Percentiles rank a stretch among this genome's conserved stretches.
Evolutionary conservation across 2,888 invertebrate genomes (phyloP).

Genomic region (Pseudolycoriella hygida): DNA sequence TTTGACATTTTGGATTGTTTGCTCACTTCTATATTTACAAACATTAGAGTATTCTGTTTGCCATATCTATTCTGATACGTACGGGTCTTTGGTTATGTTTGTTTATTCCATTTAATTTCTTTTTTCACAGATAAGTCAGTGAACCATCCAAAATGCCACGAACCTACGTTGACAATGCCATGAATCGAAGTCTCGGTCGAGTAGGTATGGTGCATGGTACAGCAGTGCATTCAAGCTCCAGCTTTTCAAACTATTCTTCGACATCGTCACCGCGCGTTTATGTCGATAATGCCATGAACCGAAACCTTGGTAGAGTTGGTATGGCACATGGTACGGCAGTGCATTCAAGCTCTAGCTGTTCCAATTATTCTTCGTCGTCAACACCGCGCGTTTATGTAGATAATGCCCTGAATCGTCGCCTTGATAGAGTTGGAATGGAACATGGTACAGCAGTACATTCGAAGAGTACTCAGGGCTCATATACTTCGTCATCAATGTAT

Average conservation of each 20-base stretch:
- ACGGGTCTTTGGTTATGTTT: no score
- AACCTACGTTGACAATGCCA: not conserved
- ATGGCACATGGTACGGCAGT: constrained; percentile 1
- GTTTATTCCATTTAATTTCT: no score
- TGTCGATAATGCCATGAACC: not conserved
- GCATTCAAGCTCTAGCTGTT: not conserved
- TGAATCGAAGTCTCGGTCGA: not conserved
- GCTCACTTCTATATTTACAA: no score
- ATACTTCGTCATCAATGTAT: not conserved
- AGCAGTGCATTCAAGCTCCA: not conserved
- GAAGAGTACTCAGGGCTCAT: not conserved
- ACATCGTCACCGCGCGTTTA: not conserved
- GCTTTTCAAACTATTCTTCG: not conserved
- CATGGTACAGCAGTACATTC: constrained; percentile 1
- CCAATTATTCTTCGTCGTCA: not conserved
- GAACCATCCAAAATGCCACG: constrained; percentile 1
- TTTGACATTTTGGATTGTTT: no score
- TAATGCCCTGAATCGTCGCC: not conserved
- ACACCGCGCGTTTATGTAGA: not conserved
- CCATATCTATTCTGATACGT: no score
- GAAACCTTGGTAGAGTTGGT: constrained; percentile 2
- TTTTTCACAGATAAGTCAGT: not conserved
- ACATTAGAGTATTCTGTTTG: no score
- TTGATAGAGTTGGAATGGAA: not conserved
- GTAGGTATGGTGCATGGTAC: not conserved